phyloP scores from a whole-genome alignment of 2,888 invertebrate genomes.

The Calliscelio sp. region DNA sequence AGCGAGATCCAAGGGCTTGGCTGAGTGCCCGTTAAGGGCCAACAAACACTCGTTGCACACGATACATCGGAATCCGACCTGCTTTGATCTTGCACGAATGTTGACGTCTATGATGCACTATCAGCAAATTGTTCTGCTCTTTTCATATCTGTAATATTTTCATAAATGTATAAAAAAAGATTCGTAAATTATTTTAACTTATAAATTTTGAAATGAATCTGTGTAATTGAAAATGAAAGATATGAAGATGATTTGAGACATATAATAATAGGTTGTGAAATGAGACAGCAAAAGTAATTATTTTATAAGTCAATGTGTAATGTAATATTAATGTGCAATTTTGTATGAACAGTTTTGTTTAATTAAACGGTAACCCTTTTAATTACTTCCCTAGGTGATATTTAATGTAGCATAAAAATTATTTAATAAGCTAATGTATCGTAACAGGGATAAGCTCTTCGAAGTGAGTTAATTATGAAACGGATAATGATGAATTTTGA shows the following conservation, averaged over 20 bases:
- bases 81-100: slow-evolving; percentile 55
- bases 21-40: slow-evolving; percentile 72
- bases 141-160: no score
- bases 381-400: slow-evolving; percentile 3
- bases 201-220: no score
- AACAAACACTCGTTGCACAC: slow-evolving; percentile 65
- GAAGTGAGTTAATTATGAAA: slow-evolving; percentile 21
- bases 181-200: no score
- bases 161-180: no score
- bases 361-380: slow-evolving; percentile 3
- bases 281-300: background rate
- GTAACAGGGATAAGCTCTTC: slow-evolving; percentile 7
- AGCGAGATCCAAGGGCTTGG: slow-evolving; percentile 72
- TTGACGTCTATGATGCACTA: slow-evolving; percentile 38
- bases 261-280: no score
- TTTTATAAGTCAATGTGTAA: background rate
- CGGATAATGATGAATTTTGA: slow-evolving; percentile 18
- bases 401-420: slow-evolving; percentile 8
- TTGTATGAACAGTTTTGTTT: background rate
- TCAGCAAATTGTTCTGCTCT: no score
- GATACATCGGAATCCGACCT: slow-evolving; percentile 33
- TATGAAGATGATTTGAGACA: no score
- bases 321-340: background rate
- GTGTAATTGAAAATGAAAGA: no score
- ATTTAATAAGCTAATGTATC: slow-evolving; percentile 14